Base-by-base conservation (phyloP, 1,140 invertebrate genomes). In the Drosophila pruinosa region DNA sequence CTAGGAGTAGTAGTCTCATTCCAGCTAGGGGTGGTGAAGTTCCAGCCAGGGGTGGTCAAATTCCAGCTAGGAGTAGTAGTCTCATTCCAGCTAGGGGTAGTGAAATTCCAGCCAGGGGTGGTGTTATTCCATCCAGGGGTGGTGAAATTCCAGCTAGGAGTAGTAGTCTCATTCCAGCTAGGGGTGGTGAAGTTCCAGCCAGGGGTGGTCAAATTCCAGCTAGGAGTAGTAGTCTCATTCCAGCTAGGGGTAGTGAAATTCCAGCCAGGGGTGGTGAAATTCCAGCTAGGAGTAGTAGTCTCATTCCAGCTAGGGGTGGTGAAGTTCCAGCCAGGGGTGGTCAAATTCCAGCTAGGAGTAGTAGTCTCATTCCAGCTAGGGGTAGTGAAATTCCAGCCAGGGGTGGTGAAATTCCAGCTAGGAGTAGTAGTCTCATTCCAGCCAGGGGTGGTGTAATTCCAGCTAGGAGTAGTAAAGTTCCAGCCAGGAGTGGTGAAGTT, bases 181-280 rank as follows among this genome's bases (percentile, higher is more conserved):
- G 61, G 38, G 1, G 59, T 43, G 0, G 76, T 75, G 14, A 15
- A 39, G 21, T 75, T 81, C 68, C 63, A 67, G 38, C 5, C 31
- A 2, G 61, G 50, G 4, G 43, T 57, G 0, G 45, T 39, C 1
- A 4, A 3, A 31, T 43, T 58, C 56, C 39, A 47, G 56, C 6
- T 17, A 10, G 61, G 38, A 8, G 61, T 39, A 0, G 77, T 76
- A 3, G 75, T 72, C n/a, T 24, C 5, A 54, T 52, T 63, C 65
- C 65, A 71, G 14, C 26, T 22, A 0, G 75, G 70, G 0, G 53
- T 64, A 12, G 73, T 62, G 8, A 28, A 41, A 21, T 73, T 77
- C 38, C 31, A 24, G 3, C 15, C 6, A 0, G 75, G 67, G 2
- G 45, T 56, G 0, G 70, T 43, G 4, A 8, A n/a, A 8, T 63